These are phyloP conservation scores for Microctonus hyperodae DNA, from an alignment of 2,888 invertebrate species.

Conservation along the genomic window DNA sequence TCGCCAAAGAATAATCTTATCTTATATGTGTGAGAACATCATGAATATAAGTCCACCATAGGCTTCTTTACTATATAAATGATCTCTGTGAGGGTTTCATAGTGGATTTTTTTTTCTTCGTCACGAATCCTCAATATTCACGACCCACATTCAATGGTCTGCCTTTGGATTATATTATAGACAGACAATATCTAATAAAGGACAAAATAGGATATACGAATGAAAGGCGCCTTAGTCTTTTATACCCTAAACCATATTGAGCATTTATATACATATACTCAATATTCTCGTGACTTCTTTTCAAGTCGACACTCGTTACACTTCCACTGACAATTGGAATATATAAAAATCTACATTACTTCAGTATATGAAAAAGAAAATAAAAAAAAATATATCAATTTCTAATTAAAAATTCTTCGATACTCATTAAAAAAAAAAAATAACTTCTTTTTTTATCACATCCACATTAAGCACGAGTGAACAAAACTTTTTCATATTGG, in stretches of 20 bases:
- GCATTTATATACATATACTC: neutral
- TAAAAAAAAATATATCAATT: neutral
- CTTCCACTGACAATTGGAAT: too few relatives aligned
- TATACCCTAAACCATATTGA: neutral
- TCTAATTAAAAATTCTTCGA: neutral
- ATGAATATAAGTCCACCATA: neutral
- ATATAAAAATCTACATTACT: neutral
- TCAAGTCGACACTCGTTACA: too few relatives aligned
- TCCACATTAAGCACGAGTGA: neutral
- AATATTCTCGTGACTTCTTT: neutral
- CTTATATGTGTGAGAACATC: slow-evolving; percentile 17
- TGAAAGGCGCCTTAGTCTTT: slow-evolving; percentile 27
- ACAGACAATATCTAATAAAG: slow-evolving; percentile 53
- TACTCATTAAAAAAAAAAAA: neutral
- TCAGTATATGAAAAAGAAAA: neutral
- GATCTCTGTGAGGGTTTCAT: neutral
- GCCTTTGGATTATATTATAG: slow-evolving; percentile 44
- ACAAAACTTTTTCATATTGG: neutral
- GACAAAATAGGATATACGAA: slow-evolving; percentile 43
- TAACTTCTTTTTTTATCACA: neutral
- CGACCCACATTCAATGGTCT: slow-evolving; percentile 38
- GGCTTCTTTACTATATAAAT: neutral
- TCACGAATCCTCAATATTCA: slow-evolving; percentile 10
- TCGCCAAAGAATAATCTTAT: slow-evolving; percentile 44
- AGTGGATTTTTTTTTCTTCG: neutral